phyloP scores from a whole-genome alignment of 2,797 vertebrate species.

The Phyllotis vaccarum region DNA sequence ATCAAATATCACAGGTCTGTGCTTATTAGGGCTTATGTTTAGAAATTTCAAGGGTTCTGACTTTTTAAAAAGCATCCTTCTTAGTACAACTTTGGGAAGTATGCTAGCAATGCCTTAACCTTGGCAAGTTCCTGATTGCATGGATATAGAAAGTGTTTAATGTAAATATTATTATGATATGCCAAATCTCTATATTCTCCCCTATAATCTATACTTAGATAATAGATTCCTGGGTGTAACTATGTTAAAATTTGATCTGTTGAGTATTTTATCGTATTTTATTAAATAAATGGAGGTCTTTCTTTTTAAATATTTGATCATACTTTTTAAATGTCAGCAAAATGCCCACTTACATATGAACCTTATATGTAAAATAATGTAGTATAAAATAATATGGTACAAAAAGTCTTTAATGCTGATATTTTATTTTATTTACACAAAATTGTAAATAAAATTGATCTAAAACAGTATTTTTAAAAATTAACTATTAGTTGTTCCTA shows the following conservation, averaged over 20 bases:
- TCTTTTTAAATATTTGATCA: constrained; percentile 20
- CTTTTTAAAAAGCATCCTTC: constrained; percentile 31
- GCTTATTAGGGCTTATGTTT: not conserved
- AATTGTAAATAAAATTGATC: constrained; percentile 39
- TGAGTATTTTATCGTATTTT: constrained; percentile 25
- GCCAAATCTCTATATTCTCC: not conserved
- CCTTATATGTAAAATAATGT: not conserved
- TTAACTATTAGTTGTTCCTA: constrained; percentile 47
- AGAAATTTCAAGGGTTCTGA: constrained; percentile 45
- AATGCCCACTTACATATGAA: not conserved
- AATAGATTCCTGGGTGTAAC: not conserved
- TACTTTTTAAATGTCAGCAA: constrained; percentile 3
- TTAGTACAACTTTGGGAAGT: constrained; percentile 18
- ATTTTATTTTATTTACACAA: constrained; percentile 37
- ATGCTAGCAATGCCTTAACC: not conserved
- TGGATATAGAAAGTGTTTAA: not conserved
- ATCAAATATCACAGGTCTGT: constrained; percentile 23
- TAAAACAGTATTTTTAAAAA: constrained; percentile 47
- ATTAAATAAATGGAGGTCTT: constrained; percentile 24
- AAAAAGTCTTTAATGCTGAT: constrained; percentile 32
- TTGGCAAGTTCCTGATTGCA: not conserved
- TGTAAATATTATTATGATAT: not conserved
- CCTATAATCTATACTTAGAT: not conserved
- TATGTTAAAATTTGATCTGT: constrained; percentile 39
- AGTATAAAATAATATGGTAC: not conserved